phyloP scores from a whole-genome alignment of 2,113 vertebrate genomes.

The Cacatua alba region DNA sequence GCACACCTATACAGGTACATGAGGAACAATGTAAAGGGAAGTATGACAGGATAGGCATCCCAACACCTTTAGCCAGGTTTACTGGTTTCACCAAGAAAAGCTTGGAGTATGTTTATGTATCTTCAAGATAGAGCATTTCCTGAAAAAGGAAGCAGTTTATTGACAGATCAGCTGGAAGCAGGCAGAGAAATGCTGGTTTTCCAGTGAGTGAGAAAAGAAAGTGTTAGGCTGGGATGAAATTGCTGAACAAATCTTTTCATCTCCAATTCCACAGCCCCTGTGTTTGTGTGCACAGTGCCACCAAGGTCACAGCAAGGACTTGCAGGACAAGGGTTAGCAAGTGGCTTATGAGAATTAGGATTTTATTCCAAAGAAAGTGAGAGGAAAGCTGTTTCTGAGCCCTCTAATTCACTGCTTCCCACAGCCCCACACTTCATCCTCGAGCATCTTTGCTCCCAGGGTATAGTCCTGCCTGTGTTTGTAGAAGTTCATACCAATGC shows the following conservation, averaged over 20 bases:
- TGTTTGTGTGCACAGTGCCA: background rate
- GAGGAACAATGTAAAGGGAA: background rate
- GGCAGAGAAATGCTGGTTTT: background rate
- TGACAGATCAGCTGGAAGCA: background rate
- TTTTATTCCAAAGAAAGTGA: background rate
- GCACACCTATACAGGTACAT: background rate
- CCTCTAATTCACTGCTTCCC: background rate
- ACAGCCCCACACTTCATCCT: background rate
- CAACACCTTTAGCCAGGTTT: background rate
- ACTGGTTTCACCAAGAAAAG: background rate
- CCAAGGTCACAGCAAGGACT: fast-evolving
- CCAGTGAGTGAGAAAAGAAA: background rate
- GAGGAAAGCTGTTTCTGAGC: background rate
- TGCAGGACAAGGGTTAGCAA: background rate
- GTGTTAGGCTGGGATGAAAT: background rate
- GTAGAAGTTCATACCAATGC: background rate
- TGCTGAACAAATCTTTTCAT: background rate
- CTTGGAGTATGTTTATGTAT: background rate
- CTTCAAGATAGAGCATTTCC: background rate
- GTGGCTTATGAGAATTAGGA: background rate
- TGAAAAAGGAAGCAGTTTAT: background rate
- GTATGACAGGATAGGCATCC: background rate
- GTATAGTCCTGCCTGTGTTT: background rate
- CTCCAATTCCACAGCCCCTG: background rate
- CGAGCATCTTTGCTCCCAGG: background rate